Conservation (phyloP, 2,888 invertebrate species). For the Cacoxenus indagator region DNA sequence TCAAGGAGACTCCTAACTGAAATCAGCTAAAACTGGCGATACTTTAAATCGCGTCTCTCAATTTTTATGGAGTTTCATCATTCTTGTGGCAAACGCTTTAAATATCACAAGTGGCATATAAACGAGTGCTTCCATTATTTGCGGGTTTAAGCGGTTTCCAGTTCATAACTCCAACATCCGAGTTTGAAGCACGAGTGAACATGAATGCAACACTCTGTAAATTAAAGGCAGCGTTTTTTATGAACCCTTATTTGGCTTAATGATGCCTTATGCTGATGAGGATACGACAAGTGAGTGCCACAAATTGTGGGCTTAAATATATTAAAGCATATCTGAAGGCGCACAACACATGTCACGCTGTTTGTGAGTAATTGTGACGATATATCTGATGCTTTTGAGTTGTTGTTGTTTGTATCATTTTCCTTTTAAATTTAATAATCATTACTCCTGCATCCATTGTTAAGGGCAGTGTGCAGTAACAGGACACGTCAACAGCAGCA, state of each 20-base stretch:
- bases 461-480: background rate
- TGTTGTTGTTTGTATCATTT: background rate
- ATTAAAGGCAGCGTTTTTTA: background rate
- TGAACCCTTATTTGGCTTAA: background rate
- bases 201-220: background rate
- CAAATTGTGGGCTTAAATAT: background rate
- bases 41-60: no score
- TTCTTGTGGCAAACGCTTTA: no score
- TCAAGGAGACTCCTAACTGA: no score
- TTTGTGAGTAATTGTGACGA: background rate
- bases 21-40: no score
- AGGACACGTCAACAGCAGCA: background rate
- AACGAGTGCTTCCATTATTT: no score
- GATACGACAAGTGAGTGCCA: background rate
- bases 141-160: no score
- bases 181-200: no score
- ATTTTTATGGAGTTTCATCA: no score
- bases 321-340: background rate
- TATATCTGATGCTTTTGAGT: background rate
- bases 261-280: background rate
- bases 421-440: slow-evolving; percentile 4
- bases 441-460: slow-evolving; percentile 5
- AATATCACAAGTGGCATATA: no score
- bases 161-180: no score
- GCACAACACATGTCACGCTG: background rate